Percentiles rank a stretch among this genome's conserved stretches.
These are phyloP conservation scores for Columba livia DNA, from an alignment of 2,113 vertebrate genomes.

Conservation along the genomic window DNA sequence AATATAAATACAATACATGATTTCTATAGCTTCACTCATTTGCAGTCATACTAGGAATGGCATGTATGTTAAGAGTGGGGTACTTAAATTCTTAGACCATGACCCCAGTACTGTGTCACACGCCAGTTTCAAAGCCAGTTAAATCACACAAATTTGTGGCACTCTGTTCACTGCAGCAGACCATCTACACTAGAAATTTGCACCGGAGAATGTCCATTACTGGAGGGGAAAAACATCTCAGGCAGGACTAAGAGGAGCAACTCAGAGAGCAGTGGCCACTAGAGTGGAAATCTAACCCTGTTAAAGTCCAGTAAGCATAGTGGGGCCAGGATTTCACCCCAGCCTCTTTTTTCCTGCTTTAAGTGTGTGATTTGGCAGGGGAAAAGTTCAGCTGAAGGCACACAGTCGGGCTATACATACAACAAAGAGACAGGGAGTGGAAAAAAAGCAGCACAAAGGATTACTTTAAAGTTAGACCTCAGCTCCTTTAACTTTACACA, in stretches of 20 bases:
- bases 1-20: not conserved
- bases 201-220: not conserved
- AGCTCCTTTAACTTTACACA: conserved; percentile 52
- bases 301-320: not conserved
- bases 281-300: not conserved
- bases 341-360: not conserved
- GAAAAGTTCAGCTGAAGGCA: conserved; percentile 37
- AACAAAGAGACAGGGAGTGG: not conserved
- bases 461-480: conserved; percentile 48
- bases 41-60: not conserved
- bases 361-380: conserved; percentile 39
- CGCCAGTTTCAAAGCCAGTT: not conserved
- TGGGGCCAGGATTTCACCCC: conserved; percentile 29
- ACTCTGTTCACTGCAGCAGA: not conserved
- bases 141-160: not conserved
- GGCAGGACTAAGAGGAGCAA: not conserved
- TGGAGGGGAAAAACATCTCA: not conserved
- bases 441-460: conserved; percentile 25
- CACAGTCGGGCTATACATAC: conserved; percentile 20
- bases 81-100: not conserved
- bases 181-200: not conserved
- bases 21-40: not conserved
- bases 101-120: not conserved
- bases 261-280: not conserved
- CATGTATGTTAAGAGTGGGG: not conserved